Evolutionary conservation across 1,140 invertebrate species (phyloP).

Genomic region (Solen grandis): DNA sequence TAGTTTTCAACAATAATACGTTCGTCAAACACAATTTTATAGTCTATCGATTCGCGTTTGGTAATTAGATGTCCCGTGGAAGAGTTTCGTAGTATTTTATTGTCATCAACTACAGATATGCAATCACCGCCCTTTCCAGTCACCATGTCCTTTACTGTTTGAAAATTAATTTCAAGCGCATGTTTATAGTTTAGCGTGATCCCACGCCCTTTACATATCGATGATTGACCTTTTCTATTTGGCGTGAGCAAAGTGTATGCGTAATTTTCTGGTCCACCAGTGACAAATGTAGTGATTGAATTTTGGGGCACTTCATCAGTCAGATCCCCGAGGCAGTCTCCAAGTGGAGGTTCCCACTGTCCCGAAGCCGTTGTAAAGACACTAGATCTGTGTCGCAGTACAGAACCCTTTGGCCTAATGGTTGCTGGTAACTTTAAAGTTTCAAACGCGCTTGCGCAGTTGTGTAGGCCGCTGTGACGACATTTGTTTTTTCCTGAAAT

Average conservation of each 20-base stretch:
- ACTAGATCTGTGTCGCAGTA: conserved; percentile 80
- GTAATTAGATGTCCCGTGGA: not conserved
- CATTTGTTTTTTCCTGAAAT: conserved; percentile 63
- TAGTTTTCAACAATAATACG: not conserved
- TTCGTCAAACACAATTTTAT: conserved; percentile 16
- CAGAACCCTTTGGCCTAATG: conserved; percentile 68
- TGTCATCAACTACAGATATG: not conserved
- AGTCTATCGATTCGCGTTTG: conserved; percentile 17
- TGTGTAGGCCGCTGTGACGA: conserved; percentile 45
- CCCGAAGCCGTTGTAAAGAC: conserved; percentile 67
- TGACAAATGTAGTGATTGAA: conserved; percentile 29
- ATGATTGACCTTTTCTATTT: not conserved
- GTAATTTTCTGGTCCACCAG: conserved; percentile 31
- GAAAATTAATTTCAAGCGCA: conserved; percentile 17
- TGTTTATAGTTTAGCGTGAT: conserved; percentile 33
- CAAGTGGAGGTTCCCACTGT: not conserved
- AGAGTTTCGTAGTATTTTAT: not conserved
- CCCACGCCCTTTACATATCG: conserved; percentile 29
- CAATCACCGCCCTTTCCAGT: not conserved
- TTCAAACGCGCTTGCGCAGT: conserved; percentile 78
- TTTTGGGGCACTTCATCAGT: conserved; percentile 13
- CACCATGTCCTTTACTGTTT: conserved; percentile 12
- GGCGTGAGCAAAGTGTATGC: not conserved
- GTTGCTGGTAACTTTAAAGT: conserved; percentile 75
- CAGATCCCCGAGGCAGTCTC: conserved; percentile 2